Conservation (phyloP, 2,113 vertebrate genomes). For the Pituophis catenifer region DNA sequence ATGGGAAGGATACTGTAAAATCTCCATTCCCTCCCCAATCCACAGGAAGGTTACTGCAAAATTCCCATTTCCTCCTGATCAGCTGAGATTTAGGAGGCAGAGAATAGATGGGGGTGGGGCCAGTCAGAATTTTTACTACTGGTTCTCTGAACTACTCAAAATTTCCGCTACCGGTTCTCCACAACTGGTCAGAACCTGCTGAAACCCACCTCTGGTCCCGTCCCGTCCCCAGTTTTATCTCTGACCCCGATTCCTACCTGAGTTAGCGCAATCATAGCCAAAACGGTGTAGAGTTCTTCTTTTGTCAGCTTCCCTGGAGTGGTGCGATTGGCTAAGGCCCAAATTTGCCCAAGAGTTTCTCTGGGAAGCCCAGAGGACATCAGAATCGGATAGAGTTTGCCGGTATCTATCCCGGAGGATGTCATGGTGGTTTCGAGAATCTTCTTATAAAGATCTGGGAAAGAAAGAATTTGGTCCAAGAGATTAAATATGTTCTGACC, state of each 20-base stretch:
- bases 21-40: no score
- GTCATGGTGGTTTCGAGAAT: slow-evolving; percentile 92
- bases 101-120: no score
- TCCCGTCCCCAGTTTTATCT: neutral
- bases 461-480: slow-evolving; percentile 25
- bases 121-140: no score
- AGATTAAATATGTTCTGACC: no score
- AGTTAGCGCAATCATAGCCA: slow-evolving; percentile 90
- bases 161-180: no score
- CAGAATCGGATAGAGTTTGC: slow-evolving; percentile 94
- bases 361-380: slow-evolving; percentile 96
- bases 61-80: no score
- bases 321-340: slow-evolving; percentile 94
- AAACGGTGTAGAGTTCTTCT: slow-evolving; percentile 92
- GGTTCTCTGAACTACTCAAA: no score
- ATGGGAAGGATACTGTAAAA: no score
- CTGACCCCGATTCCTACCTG: slow-evolving; percentile 76
- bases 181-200: no score
- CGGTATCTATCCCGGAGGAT: slow-evolving; percentile 91
- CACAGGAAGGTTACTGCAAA: no score
- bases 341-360: slow-evolving; percentile 95
- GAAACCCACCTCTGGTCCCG: no score
- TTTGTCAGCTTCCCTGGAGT: slow-evolving; percentile 96
- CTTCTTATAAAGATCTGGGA: slow-evolving; percentile 91
- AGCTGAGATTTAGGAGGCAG: no score